phyloP scores from a whole-genome alignment of 2,113 vertebrate genomes.

The Cromileptes altivelis region DNA sequence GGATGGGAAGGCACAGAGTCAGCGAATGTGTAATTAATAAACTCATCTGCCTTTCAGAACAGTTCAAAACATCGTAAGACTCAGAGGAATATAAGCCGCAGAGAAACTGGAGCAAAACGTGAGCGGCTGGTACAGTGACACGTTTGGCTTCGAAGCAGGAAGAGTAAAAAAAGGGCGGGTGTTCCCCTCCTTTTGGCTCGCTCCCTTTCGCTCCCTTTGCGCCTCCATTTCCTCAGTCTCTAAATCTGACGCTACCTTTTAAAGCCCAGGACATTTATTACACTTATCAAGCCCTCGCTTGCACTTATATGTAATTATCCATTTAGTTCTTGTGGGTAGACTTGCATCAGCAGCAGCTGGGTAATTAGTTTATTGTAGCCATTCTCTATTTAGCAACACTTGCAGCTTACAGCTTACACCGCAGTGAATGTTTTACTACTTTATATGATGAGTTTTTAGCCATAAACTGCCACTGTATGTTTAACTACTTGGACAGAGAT shows the following conservation, averaged over 20 bases:
- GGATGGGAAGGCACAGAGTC: constrained; percentile 43
- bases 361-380: constrained; percentile 61
- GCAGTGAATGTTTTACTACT: constrained; percentile 21
- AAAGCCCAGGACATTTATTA: constrained; percentile 59
- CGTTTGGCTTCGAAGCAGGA: constrained; percentile 36
- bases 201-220: neutral
- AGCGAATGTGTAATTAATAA: constrained; percentile 71
- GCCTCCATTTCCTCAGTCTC: constrained; percentile 12
- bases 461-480: constrained; percentile 5
- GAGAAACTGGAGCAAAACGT: constrained; percentile 67
- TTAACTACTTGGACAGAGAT: constrained; percentile 15
- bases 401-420: constrained; percentile 17
- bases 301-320: constrained; percentile 60
- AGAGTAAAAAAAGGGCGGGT: constrained; percentile 32
- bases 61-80: constrained; percentile 28
- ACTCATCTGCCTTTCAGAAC: constrained; percentile 56
- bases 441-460: constrained; percentile 25
- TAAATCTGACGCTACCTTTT: constrained; percentile 43
- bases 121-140: constrained; percentile 67
- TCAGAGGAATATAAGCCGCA: constrained; percentile 43
- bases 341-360: constrained; percentile 37
- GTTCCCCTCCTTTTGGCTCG: constrained; percentile 31
- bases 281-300: constrained; percentile 53
- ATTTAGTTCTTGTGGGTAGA: constrained; percentile 43
- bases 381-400: constrained; percentile 50